These are phyloP conservation scores for Chrysina gloriosa DNA, from an alignment of 2,888 invertebrate genomes.

Conservation along the genomic window DNA sequence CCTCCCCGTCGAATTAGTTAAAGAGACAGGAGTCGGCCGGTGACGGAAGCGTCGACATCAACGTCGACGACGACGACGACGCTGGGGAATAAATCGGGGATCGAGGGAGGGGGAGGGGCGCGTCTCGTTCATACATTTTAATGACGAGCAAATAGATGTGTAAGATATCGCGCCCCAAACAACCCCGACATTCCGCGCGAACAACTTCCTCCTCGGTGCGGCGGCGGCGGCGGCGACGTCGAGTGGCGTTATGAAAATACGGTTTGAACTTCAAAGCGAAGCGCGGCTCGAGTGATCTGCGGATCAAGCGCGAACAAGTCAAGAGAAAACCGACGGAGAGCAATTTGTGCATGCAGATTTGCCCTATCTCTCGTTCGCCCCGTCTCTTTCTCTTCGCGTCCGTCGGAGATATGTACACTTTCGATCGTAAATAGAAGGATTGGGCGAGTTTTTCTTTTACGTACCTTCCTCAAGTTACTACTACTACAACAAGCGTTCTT, in stretches of 20 bases:
- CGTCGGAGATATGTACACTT: too few species aligned
- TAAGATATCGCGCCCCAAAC: slow-evolving; percentile 50
- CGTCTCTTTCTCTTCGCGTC: too few species aligned
- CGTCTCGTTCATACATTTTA: slow-evolving; percentile 51
- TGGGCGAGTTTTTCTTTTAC: too few species aligned
- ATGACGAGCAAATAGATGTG: slow-evolving; percentile 51
- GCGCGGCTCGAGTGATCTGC: slow-evolving; percentile 57
- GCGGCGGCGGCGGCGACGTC: slow-evolving; percentile 21
- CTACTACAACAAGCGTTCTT: too few species aligned
- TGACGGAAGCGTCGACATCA: not conserved
- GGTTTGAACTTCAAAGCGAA: slow-evolving; percentile 62
- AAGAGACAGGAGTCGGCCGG: slow-evolving; percentile 11
- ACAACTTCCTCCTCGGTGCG: slow-evolving; percentile 43
- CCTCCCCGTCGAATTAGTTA: slow-evolving; percentile 3
- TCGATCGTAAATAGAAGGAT: too few species aligned
- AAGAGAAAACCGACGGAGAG: slow-evolving; percentile 47
- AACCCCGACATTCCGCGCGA: slow-evolving; percentile 49
- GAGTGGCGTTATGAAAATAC: slow-evolving; percentile 61
- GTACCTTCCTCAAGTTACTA: too few species aligned
- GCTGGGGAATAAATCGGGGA: not conserved
- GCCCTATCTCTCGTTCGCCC: not conserved
- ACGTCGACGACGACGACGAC: not conserved
- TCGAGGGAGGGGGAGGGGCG: slow-evolving; percentile 7
- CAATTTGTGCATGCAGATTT: slow-evolving; percentile 63
- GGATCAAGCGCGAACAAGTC: slow-evolving; percentile 56